Evolutionary conservation across 1,140 invertebrate genomes (phyloP).

Genomic region (Aphelenchoides besseyi): DNA sequence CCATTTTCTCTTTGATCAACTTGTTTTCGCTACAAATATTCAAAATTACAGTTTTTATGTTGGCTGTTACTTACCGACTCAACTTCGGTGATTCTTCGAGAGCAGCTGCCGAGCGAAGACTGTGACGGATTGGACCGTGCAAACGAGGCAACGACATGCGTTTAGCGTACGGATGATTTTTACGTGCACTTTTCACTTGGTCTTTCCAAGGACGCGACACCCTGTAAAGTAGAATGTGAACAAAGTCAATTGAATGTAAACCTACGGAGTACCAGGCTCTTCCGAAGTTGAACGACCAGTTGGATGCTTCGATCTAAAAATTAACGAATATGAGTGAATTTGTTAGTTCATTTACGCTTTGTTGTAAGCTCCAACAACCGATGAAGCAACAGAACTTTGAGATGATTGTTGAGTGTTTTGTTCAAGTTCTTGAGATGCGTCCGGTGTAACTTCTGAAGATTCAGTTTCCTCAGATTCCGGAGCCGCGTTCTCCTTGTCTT

Average conservation of each 20-base stretch:
- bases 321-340: too few species aligned
- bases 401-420: too few species aligned
- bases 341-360: background rate
- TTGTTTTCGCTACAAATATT: background rate
- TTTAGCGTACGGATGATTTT: background rate
- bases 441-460: too few species aligned
- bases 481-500: background rate
- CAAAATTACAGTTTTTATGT: too few species aligned
- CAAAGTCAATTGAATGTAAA: too few species aligned
- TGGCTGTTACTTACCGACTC: background rate
- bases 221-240: background rate
- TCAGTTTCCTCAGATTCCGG: background rate
- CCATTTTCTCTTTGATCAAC: background rate
- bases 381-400: too few species aligned
- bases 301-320: too few species aligned
- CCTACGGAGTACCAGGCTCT: too few species aligned
- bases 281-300: too few species aligned
- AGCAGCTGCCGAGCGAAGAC: background rate
- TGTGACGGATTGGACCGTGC: background rate
- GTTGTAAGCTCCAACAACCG: too few species aligned
- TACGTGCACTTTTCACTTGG: background rate
- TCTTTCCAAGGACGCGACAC: background rate
- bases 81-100: background rate
- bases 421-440: too few species aligned
- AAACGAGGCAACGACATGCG: background rate